Base-by-base conservation (phyloP, 2,888 invertebrate genomes). In the Lathronympha strigana region DNA sequence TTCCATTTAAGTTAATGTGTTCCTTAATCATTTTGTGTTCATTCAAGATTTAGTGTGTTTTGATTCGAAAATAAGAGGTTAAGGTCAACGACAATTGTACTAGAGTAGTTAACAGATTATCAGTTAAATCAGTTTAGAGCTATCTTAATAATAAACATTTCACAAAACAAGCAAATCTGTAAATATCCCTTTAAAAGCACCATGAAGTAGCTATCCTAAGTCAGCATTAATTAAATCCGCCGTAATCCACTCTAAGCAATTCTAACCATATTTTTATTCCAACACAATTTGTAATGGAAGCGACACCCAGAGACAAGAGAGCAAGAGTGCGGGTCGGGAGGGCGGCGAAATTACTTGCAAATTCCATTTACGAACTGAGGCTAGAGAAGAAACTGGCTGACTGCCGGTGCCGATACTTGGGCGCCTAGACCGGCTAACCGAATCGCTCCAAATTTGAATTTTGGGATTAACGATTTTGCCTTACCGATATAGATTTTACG, bases 251-350 rank as follows among this genome's bases (percentile, higher is more conserved):
- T 88, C 85, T 76, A 70, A 81, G 77, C 61, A 74, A 54, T 74
- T 83, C 73, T 6, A 68, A 68, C 76, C 80, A 90, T 90, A 90
- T 92, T 91, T 91, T 91, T 90, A 91, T 91, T 84, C 90, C 87
- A 92, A 90, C 91, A 90, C 90, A 91, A 90, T 91, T 91, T 90
- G 90, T 90, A 90, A 91, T 90, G 90, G 90, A 88, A 88, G 87
- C 86, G 90, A 90, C 88, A 90, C 88, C 87, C 87, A 82, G 89
- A 90, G 88, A 90, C 90, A 90, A 88, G 89, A 89, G 88, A 87
- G 87, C 87, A 86, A 82, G 81, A 81, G 78, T 75, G 77, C 67
- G 77, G 72, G 75, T 73, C 63, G 72, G 71, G 77, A 75, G 76
- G 76, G 81, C 78, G 83, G 80, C 76, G 78, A 88, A 90, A 92